Evolutionary conservation across 2,113 vertebrate genomes (phyloP).

Genomic region (Sterrhoptilus dennistouni): DNA sequence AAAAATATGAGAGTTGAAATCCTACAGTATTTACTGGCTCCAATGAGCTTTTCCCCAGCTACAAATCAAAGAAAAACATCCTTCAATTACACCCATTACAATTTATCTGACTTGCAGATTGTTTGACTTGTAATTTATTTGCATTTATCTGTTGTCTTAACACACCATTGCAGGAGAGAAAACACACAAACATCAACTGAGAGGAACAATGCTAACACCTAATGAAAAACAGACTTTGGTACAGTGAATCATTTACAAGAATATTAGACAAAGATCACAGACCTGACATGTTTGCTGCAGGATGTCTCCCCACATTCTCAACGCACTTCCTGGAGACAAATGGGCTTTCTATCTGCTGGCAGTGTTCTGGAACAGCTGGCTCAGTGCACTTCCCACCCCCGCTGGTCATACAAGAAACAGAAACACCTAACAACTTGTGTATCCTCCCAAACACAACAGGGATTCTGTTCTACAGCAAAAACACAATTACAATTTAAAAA

Average conservation of each 20-base stretch:
- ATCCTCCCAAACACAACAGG: not conserved
- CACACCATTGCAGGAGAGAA: not conserved
- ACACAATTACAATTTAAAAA: not conserved
- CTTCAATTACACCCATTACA: not conserved
- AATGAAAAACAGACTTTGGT: not conserved
- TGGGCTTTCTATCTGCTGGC: not conserved
- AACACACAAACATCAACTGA: not conserved
- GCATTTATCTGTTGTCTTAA: not conserved
- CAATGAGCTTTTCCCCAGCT: not conserved
- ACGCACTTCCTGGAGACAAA: not conserved
- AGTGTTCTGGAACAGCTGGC: not conserved
- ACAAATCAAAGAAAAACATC: not conserved
- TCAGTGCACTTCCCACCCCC: not conserved
- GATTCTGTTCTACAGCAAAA: not conserved
- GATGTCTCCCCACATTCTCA: not conserved
- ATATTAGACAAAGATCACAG: not conserved
- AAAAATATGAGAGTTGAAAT: not conserved
- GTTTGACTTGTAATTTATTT: not conserved
- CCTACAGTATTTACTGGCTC: not conserved
- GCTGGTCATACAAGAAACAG: not conserved
- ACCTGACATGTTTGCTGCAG: slow-evolving; percentile 15
- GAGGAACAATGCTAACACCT: not conserved
- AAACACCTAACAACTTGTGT: not conserved
- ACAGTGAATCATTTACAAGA: not conserved
- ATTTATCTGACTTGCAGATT: not conserved